Evolutionary conservation across 2,113 vertebrate genomes (phyloP).

Genomic region (Anhinga rufa): DNA sequence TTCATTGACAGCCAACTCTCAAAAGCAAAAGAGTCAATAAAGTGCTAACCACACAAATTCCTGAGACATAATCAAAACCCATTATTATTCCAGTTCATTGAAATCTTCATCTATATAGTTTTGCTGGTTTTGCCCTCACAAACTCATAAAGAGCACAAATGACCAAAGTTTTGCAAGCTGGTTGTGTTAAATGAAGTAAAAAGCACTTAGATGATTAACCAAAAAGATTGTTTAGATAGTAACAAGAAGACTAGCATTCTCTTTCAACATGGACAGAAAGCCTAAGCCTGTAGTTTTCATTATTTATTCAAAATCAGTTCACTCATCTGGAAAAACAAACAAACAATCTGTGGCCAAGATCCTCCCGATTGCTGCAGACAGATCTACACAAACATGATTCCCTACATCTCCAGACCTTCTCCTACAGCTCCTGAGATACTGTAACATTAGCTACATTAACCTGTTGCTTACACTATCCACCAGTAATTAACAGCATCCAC

Average conservation of each 20-base stretch:
- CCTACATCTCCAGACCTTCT: background rate
- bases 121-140: background rate
- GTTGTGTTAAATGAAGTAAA: background rate
- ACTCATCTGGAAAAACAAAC: background rate
- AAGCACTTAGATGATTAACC: background rate
- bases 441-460: accelerated
- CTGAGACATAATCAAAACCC: background rate
- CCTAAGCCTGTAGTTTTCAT: accelerated
- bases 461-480: accelerated
- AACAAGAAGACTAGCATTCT: background rate
- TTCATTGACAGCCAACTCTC: background rate
- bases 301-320: background rate
- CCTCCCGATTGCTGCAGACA: background rate
- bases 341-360: background rate
- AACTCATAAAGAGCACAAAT: background rate
- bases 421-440: accelerated
- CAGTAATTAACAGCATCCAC: accelerated
- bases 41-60: background rate
- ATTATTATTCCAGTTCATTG: background rate
- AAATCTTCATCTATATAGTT: background rate
- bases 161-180: background rate
- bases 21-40: background rate
- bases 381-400: accelerated
- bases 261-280: background rate
- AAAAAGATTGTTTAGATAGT: accelerated